Percentiles rank a stretch among this genome's conserved stretches.
Conservation (phyloP, 1,140 invertebrate species). For the Meteorus sp. region DNA sequence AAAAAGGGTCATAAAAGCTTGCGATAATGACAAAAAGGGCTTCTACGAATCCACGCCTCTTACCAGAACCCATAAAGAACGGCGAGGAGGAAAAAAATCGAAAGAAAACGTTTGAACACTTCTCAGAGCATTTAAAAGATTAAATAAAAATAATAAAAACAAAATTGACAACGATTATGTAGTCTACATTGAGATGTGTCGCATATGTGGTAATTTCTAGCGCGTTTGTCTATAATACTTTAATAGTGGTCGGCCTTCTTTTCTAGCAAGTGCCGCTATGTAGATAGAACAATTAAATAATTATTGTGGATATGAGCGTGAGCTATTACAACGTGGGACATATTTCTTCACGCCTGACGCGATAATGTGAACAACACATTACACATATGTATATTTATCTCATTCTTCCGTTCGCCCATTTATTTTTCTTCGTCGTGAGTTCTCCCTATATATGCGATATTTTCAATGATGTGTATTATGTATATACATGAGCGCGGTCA, state of each 20-base stretch:
- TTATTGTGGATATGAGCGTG: slow-evolving; percentile 32
- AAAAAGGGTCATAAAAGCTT: slow-evolving; percentile 33
- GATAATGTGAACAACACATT: no score
- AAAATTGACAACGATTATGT: no score
- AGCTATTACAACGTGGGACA: background rate
- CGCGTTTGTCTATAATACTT: background rate
- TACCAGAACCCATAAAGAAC: background rate
- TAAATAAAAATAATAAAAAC: no score
- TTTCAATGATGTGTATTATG: no score
- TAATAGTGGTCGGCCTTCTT: background rate
- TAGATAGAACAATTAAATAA: slow-evolving; percentile 45
- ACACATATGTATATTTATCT: no score
- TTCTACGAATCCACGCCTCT: slow-evolving; percentile 39
- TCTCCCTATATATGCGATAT: background rate
- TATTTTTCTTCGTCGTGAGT: no score
- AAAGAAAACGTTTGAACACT: background rate
- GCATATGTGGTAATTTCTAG: background rate
- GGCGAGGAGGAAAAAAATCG: no score
- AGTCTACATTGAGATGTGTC: slow-evolving; percentile 3
- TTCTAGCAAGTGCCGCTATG: slow-evolving; percentile 9
- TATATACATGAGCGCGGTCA: slow-evolving; percentile 18
- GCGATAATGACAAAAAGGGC: slow-evolving; percentile 24
- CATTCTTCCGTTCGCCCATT: no score
- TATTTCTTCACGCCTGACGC: background rate
- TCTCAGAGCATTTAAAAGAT: background rate